Conservation (phyloP, 1,140 invertebrate species). For the Andrena cerasifolii region DNA sequence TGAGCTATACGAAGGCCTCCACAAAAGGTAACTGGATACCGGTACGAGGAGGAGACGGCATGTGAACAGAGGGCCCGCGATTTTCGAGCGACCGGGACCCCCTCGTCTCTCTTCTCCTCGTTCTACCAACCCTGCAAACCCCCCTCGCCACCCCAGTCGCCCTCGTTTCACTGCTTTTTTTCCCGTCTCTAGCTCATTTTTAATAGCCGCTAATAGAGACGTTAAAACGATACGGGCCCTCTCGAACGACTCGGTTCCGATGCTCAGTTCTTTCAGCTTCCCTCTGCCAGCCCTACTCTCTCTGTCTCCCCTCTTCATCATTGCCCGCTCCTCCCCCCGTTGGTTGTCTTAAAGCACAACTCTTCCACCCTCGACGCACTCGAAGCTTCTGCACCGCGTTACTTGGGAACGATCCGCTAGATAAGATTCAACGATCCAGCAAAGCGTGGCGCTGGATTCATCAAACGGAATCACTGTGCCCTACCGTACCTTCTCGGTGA, state of each 20-base stretch:
- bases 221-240: constrained; percentile 80
- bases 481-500: background rate
- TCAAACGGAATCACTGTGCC: too few species aligned
- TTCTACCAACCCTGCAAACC: too few species aligned
- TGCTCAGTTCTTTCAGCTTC: constrained; percentile 74
- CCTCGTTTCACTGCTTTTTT: constrained; percentile 57
- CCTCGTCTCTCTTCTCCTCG: background rate
- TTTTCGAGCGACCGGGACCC: constrained; percentile 62
- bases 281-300: constrained; percentile 41
- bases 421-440: background rate
- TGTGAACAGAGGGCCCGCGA: constrained; percentile 76
- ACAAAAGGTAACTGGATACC: constrained; percentile 81
- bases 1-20: constrained; percentile 74
- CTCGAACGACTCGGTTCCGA: constrained; percentile 71
- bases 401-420: background rate
- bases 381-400: background rate
- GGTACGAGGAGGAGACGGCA: constrained; percentile 73
- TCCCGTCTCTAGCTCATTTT: constrained; percentile 74
- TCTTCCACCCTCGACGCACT: constrained; percentile 10
- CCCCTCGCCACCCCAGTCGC: background rate
- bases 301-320: background rate
- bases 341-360: constrained; percentile 8
- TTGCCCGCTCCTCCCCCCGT: background rate
- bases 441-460: background rate
- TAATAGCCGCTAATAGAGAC: constrained; percentile 82